Evolutionary conservation across 2,797 vertebrate genomes (phyloP).

Genomic region (Chromobotia macracanthus): DNA sequence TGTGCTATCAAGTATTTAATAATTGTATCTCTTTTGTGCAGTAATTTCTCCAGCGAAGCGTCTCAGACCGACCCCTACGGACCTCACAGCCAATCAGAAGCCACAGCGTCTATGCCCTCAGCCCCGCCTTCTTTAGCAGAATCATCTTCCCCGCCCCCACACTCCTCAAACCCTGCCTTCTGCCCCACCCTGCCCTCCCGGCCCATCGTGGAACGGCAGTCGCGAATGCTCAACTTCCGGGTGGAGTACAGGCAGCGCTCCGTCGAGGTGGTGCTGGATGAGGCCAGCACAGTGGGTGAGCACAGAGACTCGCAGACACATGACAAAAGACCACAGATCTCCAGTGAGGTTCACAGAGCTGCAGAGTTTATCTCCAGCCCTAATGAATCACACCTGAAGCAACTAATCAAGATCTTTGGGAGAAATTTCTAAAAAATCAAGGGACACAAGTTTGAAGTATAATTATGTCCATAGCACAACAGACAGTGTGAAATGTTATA

Average conservation of each 20-base stretch:
- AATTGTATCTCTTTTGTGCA: slow-evolving; percentile 64
- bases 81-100: slow-evolving; percentile 80
- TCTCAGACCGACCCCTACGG: slow-evolving; percentile 84
- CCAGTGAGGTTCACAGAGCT: too few species aligned
- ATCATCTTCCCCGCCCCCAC: slow-evolving; percentile 78
- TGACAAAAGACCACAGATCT: not conserved
- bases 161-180: slow-evolving; percentile 86
- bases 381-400: too few species aligned
- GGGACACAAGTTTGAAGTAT: too few species aligned
- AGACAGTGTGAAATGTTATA: too few species aligned
- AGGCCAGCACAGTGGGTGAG: slow-evolving; percentile 96
- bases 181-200: slow-evolving; percentile 87
- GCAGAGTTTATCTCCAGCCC: too few species aligned
- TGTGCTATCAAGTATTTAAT: not conserved
- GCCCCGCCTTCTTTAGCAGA: slow-evolving; percentile 73
- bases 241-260: slow-evolving; percentile 95
- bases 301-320: not conserved
- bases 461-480: too few species aligned
- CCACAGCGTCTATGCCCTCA: slow-evolving; percentile 68
- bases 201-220: slow-evolving; percentile 93
- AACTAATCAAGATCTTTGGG: too few species aligned
- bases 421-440: too few species aligned
- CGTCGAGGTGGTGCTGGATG: slow-evolving; percentile 94
- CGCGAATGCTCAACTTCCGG: slow-evolving; percentile 94
- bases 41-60: slow-evolving; percentile 88